These are phyloP conservation scores for Tryphoninae sp. DNA, from an alignment of 2,888 invertebrate species.

Conservation along the genomic window DNA sequence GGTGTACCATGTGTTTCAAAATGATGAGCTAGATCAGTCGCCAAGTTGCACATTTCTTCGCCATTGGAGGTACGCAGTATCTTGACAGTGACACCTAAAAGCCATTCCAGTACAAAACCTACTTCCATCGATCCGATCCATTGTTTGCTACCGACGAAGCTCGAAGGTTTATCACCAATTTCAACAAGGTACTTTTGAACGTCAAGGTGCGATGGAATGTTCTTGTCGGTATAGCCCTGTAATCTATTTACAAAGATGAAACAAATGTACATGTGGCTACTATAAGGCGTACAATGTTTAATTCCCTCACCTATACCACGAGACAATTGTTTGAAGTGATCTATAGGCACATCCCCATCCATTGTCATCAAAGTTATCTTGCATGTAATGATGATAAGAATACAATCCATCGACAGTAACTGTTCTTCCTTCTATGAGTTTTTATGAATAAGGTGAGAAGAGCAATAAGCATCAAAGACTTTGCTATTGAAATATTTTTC, in stretches of 20 bases:
- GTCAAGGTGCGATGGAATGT: slow-evolving; percentile 91
- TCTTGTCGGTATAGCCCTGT: slow-evolving; percentile 91
- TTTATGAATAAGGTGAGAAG: slow-evolving; percentile 34
- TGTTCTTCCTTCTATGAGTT: slow-evolving; percentile 79
- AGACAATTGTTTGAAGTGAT: slow-evolving; percentile 97
- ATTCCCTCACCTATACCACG: slow-evolving; percentile 91
- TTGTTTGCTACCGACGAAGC: slow-evolving; percentile 94
- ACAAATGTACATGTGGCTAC: neutral
- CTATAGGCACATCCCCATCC: slow-evolving; percentile 99
- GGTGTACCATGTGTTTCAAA: slow-evolving; percentile 97
- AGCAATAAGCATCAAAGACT: neutral
- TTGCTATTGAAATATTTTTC: slow-evolving; percentile 62
- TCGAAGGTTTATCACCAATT: slow-evolving; percentile 94
- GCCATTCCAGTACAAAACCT: slow-evolving; percentile 92
- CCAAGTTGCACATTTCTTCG: slow-evolving; percentile 89
- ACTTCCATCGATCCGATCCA: slow-evolving; percentile 99
- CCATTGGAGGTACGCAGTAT: slow-evolving; percentile 94
- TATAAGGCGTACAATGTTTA: neutral
- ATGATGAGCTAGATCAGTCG: slow-evolving; percentile 92
- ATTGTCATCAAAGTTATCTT: slow-evolving; percentile 95
- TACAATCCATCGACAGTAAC: slow-evolving; percentile 92
- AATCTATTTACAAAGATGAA: slow-evolving; percentile 81
- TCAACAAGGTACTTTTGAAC: slow-evolving; percentile 97
- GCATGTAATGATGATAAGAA: slow-evolving; percentile 98
- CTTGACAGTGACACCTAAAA: slow-evolving; percentile 89